These are phyloP conservation scores for Tyto alba DNA, from an alignment of 2,113 vertebrate genomes.

Conservation along the genomic window DNA sequence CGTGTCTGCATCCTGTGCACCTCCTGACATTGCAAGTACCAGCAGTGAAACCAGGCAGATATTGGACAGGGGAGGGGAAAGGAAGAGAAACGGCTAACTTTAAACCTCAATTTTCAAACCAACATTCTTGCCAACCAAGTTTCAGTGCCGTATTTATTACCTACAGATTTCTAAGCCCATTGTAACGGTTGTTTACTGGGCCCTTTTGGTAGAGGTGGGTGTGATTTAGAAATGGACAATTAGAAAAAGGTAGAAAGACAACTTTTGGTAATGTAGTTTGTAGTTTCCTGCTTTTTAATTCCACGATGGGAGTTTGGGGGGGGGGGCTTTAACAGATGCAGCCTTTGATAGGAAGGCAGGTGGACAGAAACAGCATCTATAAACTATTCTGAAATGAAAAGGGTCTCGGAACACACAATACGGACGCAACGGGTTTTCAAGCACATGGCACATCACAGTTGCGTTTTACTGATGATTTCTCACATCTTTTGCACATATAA, in stretches of 20 bases:
- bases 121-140: background rate
- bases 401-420: background rate
- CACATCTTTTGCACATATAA: accelerated
- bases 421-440: background rate
- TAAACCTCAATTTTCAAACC: background rate
- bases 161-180: background rate
- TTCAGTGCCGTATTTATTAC: background rate
- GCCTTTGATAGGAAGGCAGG: background rate
- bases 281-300: background rate
- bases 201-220: background rate
- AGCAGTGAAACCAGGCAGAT: no score
- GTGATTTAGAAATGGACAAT: background rate
- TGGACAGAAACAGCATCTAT: background rate
- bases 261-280: background rate
- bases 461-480: background rate
- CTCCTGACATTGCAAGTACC: background rate
- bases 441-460: background rate
- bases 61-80: background rate
- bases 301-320: background rate
- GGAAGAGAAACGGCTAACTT: background rate
- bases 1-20: accelerated
- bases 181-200: background rate
- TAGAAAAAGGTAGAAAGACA: background rate
- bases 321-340: background rate
- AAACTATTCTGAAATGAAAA: background rate